Evolutionary conservation across 2,797 vertebrate species (phyloP).

Genomic region (Spea hammondii): DNA sequence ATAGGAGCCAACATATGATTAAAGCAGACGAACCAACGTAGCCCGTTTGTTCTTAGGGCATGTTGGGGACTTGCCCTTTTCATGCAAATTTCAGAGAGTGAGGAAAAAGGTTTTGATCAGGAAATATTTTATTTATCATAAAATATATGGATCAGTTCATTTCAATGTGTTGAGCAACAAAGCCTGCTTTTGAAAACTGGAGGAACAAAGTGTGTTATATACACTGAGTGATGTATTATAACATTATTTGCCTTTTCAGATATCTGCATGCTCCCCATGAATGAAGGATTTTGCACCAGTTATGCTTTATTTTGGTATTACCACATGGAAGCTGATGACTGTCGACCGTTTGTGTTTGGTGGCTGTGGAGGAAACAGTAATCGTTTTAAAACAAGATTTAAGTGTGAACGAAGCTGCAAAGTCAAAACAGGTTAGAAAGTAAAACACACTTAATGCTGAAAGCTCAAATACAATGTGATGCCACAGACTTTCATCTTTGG

Average conservation of each 20-base stretch:
- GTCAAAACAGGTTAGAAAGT: slow-evolving; percentile 54
- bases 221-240: background rate
- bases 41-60: too few species aligned
- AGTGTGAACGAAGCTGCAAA: slow-evolving; percentile 70
- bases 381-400: slow-evolving; percentile 70
- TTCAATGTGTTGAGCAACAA: background rate
- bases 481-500: too few species aligned
- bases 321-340: slow-evolving; percentile 64
- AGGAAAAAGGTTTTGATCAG: too few species aligned
- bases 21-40: too few species aligned
- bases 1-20: too few species aligned
- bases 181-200: too few species aligned
- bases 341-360: slow-evolving; percentile 81
- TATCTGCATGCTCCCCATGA: slow-evolving; percentile 76
- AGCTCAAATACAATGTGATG: too few species aligned
- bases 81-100: too few species aligned
- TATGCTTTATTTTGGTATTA: slow-evolving; percentile 84
- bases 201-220: too few species aligned
- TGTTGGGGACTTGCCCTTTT: too few species aligned
- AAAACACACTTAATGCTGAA: too few species aligned
- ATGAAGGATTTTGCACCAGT: slow-evolving; percentile 76
- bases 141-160: background rate
- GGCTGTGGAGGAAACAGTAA: slow-evolving; percentile 83
- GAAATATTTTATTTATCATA: too few species aligned
- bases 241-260: slow-evolving; percentile 52